Base-by-base conservation (phyloP, 2,797 vertebrate genomes). In the Microctenopoma stevenorrisi region DNA sequence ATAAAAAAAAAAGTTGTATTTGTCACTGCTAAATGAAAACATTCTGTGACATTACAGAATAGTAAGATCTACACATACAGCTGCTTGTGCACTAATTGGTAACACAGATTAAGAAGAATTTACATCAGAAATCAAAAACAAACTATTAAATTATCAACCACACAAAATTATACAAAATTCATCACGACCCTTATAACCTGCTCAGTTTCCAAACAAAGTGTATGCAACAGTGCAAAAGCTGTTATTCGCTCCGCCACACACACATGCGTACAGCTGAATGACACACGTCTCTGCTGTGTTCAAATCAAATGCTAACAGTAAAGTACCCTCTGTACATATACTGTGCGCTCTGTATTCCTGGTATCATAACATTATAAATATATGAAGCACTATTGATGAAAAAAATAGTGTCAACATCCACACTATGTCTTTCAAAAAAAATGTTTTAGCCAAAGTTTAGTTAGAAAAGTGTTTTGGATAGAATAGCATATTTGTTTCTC, bases 401-500 rank as follows among this genome's bases (percentile, higher is more conserved):
- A 16, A 4, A 13, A 1, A 12, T 25, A 8, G 33, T 35, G 40
- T 12, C 5, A 18, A 49, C 11, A 52, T 44, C 10, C 46, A n/a
- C 33, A 12, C 5, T 13, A 3, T 68, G 22, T 64, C 67, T 30
- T 50, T n/a, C 33, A 48, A 44, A 15, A 44, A 15, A 64, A 74
- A 55, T 35, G 30, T 63, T 70, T 63, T 18, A 58, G 13, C 30
- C 13, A 54, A 61, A 72, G 47, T 6, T 7, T 16, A 64, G 30
- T 4, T n/a, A 16, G 48, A 51, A 68, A 70, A 63, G 0, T 15
- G 28, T 42, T 57, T 59, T 64, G 38, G 46, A 59, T 66, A 59
- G 57, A 64, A 49, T 42, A 30, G 7, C 28, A 49, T 52, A 22
- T 22, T 74, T 59, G 72, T 51, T 59, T 74, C 52, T 50, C 33